Evolutionary conservation across 2,888 invertebrate species (phyloP), one percentile per base, ranked within the genome.

Genomic region (Tachina fera): DNA sequence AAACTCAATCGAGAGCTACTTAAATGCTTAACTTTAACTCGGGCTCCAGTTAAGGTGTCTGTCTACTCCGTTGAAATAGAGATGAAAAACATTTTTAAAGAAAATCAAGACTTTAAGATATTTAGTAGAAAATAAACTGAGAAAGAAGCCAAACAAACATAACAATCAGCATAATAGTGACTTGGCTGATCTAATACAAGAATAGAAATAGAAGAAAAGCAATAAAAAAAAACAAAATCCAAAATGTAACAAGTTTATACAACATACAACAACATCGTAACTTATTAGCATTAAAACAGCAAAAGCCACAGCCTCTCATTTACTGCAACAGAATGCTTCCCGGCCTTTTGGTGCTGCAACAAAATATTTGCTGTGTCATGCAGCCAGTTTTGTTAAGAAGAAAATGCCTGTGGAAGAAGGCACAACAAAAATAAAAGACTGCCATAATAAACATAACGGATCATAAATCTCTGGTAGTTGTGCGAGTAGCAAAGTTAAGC

Each of bases 391-490:
- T 79, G 19, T 41, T 63, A 13, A 47, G n/a, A 45, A 71, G 45
- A 22, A 71, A 72, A 71, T 76, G 61, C 76, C 56, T 43, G 19
- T 6, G 19, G 56, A 51, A 47, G 45, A 61, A 56, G 13, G 74
- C 31, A 31, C 31, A 45, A 47, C 9, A 72, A 22, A 76, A 70
- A 68, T 51, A 16, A 2, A 41, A 56, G 79, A 71, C 79, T 75
- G 76, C 79, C 76, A 80, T 86, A 86, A 86, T 83, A 86, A 86
- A 86, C 83, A 86, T 86, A 86, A 86, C 86, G 86, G 86, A 86
- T 86, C 86, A 86, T 86, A 86, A 86, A 86, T 86, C 83, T 80
- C 68, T 83, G 45, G 75, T 71, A 51, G 47, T 53, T 58, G 82
- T 53, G 56, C 31, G 31, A 31, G 31, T 31, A 31, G 70, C 10